Evolutionary conservation across 2,888 invertebrate species (phyloP), one percentile per base, ranked within the genome.

Genomic region (Ormia ochracea): DNA sequence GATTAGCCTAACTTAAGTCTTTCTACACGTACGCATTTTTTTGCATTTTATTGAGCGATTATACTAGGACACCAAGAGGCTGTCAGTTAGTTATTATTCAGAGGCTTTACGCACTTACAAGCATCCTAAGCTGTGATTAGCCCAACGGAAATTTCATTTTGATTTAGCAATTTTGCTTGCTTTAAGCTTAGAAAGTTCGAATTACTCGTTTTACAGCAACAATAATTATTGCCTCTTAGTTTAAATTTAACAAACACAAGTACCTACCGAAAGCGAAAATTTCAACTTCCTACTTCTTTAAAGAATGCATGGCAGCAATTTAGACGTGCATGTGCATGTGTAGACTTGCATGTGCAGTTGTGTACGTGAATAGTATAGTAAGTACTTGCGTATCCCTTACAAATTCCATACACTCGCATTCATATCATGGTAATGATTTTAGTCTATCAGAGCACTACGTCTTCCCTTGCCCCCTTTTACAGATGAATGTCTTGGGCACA

Each of bases 281-380:
- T 41, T 52, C 26, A 81, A 78, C 76, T 74, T 70, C 56, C 73
- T 73, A 48, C 75, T 52, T 68, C 28, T 38, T n/a, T 14, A 31
- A 26, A 21, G 41, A 61, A 50, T 28, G 48, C 12, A 41, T 31
- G 14, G 19, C 48, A 28, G 58, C 52, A 50, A 21, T n/a, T 26
- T 50, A 9, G 23, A 14, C 1, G 9, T 28, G 4, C 9, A 14
- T 50, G 28, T 14, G 48, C 10, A 21, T 21, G 19, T 21, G 10
- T 45, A n/a, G n/a, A n/a, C n/a, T n/a, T n/a, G 10, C 12, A 4
- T n/a, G 28, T n/a, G 28, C 28, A 4, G 28, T 28, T 28, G 28
- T 28, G 4, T 9, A 12, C 28, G 26, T 50, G 14, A 3, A 3
- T 26, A 12, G 17, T 48, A 6, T 12, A 17, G 52, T 9, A 50